These are phyloP conservation scores for Barnardius zonarius DNA, from an alignment of 2,113 vertebrate species.

Conservation along the genomic window DNA sequence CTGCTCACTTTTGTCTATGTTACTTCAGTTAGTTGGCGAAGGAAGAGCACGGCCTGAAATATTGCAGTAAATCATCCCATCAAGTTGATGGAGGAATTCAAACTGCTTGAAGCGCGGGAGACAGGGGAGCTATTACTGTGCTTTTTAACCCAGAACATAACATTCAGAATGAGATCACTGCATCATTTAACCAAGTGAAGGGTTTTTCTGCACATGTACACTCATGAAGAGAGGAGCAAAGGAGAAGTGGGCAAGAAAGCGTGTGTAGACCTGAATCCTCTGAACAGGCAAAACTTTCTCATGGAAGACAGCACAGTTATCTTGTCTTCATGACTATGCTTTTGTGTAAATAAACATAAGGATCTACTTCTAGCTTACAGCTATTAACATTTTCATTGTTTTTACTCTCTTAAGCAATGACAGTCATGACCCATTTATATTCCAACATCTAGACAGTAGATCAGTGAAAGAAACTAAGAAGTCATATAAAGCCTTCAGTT, in stretches of 20 bases:
- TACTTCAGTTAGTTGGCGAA: not conserved
- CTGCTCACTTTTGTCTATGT: not conserved
- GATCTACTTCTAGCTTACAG: not conserved
- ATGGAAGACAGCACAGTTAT: not conserved
- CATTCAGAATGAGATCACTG: slow-evolving; percentile 32
- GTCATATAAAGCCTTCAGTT: not conserved
- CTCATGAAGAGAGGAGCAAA: not conserved
- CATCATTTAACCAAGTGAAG: slow-evolving; percentile 42
- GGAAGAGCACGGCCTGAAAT: slow-evolving; percentile 29
- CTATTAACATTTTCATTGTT: not conserved
- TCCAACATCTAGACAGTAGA: not conserved
- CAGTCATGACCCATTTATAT: not conserved
- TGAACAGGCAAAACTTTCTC: not conserved
- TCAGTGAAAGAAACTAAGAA: not conserved
- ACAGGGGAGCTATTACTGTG: slow-evolving; percentile 59
- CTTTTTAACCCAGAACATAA: slow-evolving; percentile 69
- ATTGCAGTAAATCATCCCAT: slow-evolving; percentile 68
- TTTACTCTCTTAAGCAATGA: not conserved
- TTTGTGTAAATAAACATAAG: not conserved
- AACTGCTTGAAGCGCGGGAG: slow-evolving; percentile 53
- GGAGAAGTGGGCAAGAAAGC: not conserved
- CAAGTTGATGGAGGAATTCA: slow-evolving; percentile 71
- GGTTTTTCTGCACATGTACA: not conserved
- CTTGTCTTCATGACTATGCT: not conserved
- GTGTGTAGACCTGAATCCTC: not conserved